Conservation (phyloP, 2,113 vertebrate species). For the Guaruba guarouba region DNA sequence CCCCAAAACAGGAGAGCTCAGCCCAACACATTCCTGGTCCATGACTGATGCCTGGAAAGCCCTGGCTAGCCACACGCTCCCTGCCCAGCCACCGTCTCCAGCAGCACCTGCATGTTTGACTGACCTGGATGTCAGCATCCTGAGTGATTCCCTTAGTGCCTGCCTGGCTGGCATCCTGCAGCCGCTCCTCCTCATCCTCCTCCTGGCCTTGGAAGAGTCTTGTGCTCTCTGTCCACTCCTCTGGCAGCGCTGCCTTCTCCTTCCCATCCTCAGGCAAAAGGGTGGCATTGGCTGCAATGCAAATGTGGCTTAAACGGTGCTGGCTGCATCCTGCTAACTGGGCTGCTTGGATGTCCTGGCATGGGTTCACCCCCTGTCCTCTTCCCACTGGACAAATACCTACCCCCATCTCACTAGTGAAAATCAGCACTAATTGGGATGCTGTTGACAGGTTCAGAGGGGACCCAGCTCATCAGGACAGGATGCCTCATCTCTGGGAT, state of each 20-base stretch:
- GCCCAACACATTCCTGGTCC: background rate
- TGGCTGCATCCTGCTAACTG: rapidly evolving
- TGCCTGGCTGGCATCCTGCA: background rate
- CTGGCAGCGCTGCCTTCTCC: background rate
- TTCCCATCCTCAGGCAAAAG: background rate
- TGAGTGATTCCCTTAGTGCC: background rate
- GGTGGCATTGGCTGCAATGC: background rate
- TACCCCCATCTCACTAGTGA: background rate
- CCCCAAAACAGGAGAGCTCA: background rate
- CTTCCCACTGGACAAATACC: background rate
- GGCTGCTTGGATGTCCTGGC: background rate
- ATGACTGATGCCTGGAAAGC: background rate
- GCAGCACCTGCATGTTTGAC: background rate
- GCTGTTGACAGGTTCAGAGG: background rate
- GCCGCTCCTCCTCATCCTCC: slow-evolving; percentile 25
- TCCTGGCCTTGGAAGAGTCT: slow-evolving; percentile 43
- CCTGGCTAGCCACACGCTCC: rapidly evolving
- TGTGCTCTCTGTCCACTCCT: background rate
- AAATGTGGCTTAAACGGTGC: rapidly evolving
- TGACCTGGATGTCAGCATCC: slow-evolving; percentile 1
- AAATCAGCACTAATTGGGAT: background rate
- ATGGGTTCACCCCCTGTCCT: background rate
- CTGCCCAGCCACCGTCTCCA: background rate
- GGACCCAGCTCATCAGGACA: background rate
- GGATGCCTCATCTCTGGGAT: background rate